Evolutionary conservation across 2,113 vertebrate genomes (phyloP).

Genomic region (Hiodon alosoides): DNA sequence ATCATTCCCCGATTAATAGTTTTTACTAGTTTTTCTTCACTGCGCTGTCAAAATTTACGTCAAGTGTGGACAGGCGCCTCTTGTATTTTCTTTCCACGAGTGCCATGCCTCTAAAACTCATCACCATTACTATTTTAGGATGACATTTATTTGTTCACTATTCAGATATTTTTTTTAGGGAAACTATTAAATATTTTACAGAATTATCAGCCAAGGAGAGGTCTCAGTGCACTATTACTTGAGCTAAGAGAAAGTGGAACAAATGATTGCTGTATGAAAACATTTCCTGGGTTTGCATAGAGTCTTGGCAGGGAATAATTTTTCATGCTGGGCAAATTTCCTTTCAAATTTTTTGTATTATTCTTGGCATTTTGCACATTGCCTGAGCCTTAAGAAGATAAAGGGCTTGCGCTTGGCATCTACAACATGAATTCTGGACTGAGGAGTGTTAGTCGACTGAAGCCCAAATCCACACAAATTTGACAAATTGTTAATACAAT

Average conservation of each 20-base stretch:
- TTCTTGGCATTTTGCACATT: background rate
- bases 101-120: too few species aligned
- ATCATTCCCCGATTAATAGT: background rate
- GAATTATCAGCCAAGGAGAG: conserved; percentile 17
- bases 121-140: background rate
- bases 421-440: background rate
- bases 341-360: background rate
- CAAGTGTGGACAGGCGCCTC: background rate
- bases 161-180: background rate
- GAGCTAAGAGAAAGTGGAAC: conserved; percentile 5
- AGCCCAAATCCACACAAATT: background rate
- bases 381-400: too few species aligned
- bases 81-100: background rate
- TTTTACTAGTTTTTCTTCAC: background rate
- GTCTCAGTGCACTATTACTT: conserved; percentile 10
- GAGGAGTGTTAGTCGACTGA: background rate
- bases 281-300: background rate
- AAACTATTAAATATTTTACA: background rate
- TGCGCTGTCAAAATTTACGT: background rate
- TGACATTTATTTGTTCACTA: background rate
- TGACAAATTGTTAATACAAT: too few species aligned
- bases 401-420: background rate
- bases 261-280: conserved; percentile 10
- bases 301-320: background rate
- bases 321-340: background rate